phyloP scores from a whole-genome alignment of 2,113 vertebrate species.

The Odocoileus hemionus region DNA sequence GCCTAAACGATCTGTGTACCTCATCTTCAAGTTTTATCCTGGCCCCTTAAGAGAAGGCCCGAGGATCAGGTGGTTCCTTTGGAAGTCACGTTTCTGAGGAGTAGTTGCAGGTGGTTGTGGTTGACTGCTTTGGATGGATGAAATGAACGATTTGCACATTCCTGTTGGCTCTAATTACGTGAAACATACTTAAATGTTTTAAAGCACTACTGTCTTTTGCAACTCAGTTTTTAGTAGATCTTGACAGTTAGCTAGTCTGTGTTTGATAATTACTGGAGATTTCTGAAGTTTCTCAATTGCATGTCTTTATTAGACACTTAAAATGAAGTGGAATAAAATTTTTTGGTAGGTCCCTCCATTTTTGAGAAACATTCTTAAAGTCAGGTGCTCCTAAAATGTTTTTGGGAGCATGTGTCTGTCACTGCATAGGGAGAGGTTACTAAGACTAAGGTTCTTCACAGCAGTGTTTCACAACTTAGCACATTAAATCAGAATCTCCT shows the following conservation, averaged over 20 bases:
- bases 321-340: background rate
- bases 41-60: background rate
- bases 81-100: slow-evolving; percentile 20
- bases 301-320: slow-evolving; percentile 11
- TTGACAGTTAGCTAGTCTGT: slow-evolving; percentile 42
- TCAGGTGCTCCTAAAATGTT: background rate
- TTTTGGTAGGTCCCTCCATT: background rate
- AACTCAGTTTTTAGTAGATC: background rate
- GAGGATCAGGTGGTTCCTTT: slow-evolving; percentile 49
- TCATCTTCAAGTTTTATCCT: background rate
- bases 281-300: slow-evolving; percentile 1
- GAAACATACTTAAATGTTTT: slow-evolving; percentile 39
- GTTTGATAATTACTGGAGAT: slow-evolving; percentile 1
- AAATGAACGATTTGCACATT: slow-evolving; percentile 23
- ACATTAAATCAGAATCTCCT: slow-evolving; percentile 16
- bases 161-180: background rate
- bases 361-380: background rate
- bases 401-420: background rate
- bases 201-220: background rate
- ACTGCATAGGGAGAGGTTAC: background rate
- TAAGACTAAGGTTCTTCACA: background rate
- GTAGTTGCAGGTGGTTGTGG: slow-evolving; percentile 52
- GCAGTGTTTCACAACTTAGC: slow-evolving; percentile 22
- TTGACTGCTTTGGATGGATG: slow-evolving; percentile 7
- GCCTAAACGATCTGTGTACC: background rate